Base-by-base conservation (phyloP, 1,140 invertebrate species). In the Diachasmimorpha longicaudata region DNA sequence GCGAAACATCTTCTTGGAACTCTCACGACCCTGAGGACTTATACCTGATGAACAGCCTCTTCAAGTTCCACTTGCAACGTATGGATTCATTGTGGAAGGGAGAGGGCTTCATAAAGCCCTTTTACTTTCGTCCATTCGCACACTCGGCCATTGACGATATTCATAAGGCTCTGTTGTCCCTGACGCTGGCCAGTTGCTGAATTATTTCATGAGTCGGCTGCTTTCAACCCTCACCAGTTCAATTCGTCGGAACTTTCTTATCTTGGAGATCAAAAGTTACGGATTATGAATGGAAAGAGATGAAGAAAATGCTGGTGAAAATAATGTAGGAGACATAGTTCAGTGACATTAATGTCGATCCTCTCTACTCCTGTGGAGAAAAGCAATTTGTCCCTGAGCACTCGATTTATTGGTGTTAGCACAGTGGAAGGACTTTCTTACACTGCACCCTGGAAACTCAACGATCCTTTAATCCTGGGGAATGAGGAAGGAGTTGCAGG, bases 31-130 rank as follows among this genome's bases (percentile, higher is more conserved):
- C 19, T 23, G 58, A 25, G 58, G 58, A 63, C 58, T 6, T 63
- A 63, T 63, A 63, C 58, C 58, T 63, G 58, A 63, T 63, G 58
- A 63, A n/a, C 58, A 25, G 58, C 58, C 58, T 63, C 58, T 63
- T 63, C 23, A 63, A 25, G 58, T 63, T 63, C 23, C 58, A 63
- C 58, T 63, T 63, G 14, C 1, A 63, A 63, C 58, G 23, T 63
- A 63, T 63, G 58, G 58, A 63, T 63, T 1, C 5, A 63, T 63
- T 63, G 58, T 63, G 2, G 6, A 63, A 63, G 58, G 48, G 48
- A 63, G 8, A 63, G 23, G 19, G 58, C 13, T 63, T 63, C 11
- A 23, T 25, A 63, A 25, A 21, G 3, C 19, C 58, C 23, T 63
- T 63, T 63, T 13, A 63, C 58, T 63, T 25, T 55, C 48, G 39